Evolutionary conservation across 1,140 invertebrate genomes (phyloP).

Genomic region (Drosophila seguyi): DNA sequence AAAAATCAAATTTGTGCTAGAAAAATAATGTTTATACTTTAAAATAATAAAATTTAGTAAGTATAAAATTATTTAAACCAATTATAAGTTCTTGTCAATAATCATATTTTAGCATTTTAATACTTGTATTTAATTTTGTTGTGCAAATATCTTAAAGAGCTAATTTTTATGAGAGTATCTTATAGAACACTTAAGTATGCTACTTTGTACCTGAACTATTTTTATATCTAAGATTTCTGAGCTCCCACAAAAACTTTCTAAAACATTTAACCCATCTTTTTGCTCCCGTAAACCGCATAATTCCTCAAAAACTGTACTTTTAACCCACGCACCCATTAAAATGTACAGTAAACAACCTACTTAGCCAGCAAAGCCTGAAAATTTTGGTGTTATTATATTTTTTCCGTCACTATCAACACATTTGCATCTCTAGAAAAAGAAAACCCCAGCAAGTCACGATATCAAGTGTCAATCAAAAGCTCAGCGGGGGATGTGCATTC

Average conservation of each 20-base stretch:
- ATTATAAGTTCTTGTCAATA: too few relatives aligned
- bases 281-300: not conserved
- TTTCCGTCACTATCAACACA: slow-evolving; percentile 41
- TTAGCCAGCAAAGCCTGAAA: slow-evolving; percentile 47
- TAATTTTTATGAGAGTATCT: not conserved
- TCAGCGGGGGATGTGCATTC: slow-evolving; percentile 39
- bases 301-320: slow-evolving; percentile 24
- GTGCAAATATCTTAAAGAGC: too few relatives aligned
- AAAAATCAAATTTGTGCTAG: not conserved
- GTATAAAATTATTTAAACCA: not conserved
- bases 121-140: too few relatives aligned
- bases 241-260: not conserved
- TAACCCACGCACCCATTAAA: slow-evolving; percentile 1
- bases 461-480: slow-evolving; percentile 79
- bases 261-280: not conserved
- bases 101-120: too few relatives aligned
- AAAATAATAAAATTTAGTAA: not conserved
- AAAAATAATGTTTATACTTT: not conserved
- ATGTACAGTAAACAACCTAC: slow-evolving; percentile 34
- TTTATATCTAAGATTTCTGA: not conserved
- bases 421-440: slow-evolving; percentile 55
- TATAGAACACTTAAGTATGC: not conserved
- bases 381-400: not conserved
- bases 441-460: slow-evolving; percentile 60
- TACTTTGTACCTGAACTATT: not conserved